Evolutionary conservation across 2,888 invertebrate genomes (phyloP).

Genomic region (Drosophila nr. fundita): DNA sequence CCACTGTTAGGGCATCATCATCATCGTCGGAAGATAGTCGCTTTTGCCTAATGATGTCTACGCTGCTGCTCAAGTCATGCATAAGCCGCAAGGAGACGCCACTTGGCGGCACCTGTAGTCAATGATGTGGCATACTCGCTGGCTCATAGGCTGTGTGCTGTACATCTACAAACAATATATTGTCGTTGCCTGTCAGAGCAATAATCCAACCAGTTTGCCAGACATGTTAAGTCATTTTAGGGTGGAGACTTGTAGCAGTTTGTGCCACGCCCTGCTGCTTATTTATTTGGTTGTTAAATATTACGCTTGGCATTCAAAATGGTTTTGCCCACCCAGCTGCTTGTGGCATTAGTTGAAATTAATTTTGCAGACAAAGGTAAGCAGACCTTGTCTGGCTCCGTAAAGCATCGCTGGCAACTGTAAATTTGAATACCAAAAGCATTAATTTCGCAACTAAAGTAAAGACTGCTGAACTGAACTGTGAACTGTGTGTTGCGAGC

Average conservation of each 20-base stretch:
- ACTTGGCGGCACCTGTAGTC: constrained; percentile 43
- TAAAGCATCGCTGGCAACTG: background rate
- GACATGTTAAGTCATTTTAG: constrained; percentile 76
- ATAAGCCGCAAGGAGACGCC: constrained; percentile 43
- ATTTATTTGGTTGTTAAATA: constrained; percentile 56
- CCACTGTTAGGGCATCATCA: constrained; percentile 2
- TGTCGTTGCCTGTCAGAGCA: constrained; percentile 61
- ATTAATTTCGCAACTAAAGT: constrained; percentile 19
- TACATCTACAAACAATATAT: constrained; percentile 14
- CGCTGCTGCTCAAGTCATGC: constrained; percentile 52
- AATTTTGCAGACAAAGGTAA: constrained; percentile 51
- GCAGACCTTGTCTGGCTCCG: constrained; percentile 14
- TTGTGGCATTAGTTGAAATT: constrained; percentile 69
- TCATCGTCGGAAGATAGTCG: constrained; percentile 22
- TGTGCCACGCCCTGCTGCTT: constrained; percentile 32
- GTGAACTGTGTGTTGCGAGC: background rate
- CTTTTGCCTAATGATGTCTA: constrained; percentile 66
- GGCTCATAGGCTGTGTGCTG: background rate
- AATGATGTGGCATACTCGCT: constrained; percentile 44
- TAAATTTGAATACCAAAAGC: constrained; percentile 15
- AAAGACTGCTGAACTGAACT: background rate
- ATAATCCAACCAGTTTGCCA: constrained; percentile 63
- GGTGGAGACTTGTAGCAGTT: background rate
- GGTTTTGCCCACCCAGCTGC: constrained; percentile 24
- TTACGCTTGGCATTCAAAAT: constrained; percentile 61